Evolutionary conservation across 1,140 invertebrate species (phyloP), one percentile per base, ranked within the genome.

Genomic region (Ridgeia piscesae): DNA sequence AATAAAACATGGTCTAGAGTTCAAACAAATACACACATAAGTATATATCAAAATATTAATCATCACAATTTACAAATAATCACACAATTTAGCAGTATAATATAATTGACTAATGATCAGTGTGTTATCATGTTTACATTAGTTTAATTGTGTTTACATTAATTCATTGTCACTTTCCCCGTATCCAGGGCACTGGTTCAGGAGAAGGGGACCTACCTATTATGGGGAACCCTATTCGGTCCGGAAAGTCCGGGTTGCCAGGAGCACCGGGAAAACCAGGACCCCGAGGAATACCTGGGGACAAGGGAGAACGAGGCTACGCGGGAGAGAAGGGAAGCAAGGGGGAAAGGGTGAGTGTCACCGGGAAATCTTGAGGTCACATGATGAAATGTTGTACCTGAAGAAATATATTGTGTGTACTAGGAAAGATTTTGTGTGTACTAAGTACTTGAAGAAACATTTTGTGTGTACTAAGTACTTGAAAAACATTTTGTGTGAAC

Each of bases 241-340:
- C 92, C n/a, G 93, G 93, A 35, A 33, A 92, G 2, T 88, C 91
- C 89, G 94, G 94, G 31, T 90, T 93, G 33, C 93, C 92, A 48
- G 94, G 94, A 21, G 89, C 92, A 33, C 89, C 88, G 21, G 94
- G 94, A 31, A 93, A 50, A 34, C 89, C 88, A 34, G 94, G 94
- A 0, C 92, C 90, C 6, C 50, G 92, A 27, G 93, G 93, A 42
- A 33, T 14, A 34, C 50, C 33, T 89, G 91, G 89, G 33, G 35
- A 42, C 31, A 90, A 31, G 35, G 89, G 89, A n/a, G 89, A 90
- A 33, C 34, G 89, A 4, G 89, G 89, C 9, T 90, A 35, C 89
- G 34, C 89, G 4, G 89, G 89, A 90, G 89, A 90, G 89, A 90
- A 90, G 35, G 89, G 89, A n/a, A 42, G 34, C 34, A 90, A 90